Conservation (phyloP, 1,140 invertebrate species). For the Drosophila santomea region DNA sequence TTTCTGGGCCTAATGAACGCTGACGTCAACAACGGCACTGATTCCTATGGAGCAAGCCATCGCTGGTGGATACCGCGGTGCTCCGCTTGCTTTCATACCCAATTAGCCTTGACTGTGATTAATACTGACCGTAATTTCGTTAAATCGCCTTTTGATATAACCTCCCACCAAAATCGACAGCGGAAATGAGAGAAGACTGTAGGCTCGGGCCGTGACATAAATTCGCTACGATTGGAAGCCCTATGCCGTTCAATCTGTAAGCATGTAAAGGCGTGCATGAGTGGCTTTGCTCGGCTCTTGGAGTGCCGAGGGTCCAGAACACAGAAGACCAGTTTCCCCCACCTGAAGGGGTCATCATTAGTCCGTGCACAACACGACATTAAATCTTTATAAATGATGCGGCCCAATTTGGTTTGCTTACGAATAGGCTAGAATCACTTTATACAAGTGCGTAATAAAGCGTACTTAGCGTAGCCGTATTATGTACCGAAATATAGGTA, state of each 20-base stretch:
- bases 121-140: constrained; percentile 81
- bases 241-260: constrained; percentile 11
- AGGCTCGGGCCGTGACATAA: constrained; percentile 49
- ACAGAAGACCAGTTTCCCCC: constrained; percentile 8
- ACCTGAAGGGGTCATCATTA: constrained; percentile 34
- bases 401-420: constrained; percentile 33
- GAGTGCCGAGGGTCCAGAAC: constrained; percentile 10
- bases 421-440: not conserved
- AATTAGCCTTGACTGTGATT: constrained; percentile 80
- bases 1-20: constrained; percentile 61
- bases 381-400: constrained; percentile 54
- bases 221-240: constrained; percentile 47
- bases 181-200: constrained; percentile 1
- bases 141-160: constrained; percentile 77
- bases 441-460: not conserved
- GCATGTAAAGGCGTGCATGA: constrained; percentile 4
- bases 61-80: constrained; percentile 3
- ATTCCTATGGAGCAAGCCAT: constrained; percentile 29
- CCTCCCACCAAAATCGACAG: constrained; percentile 20
- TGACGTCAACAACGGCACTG: constrained; percentile 61
- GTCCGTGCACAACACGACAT: constrained; percentile 37
- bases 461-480: not conserved
- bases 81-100: constrained; percentile 74
- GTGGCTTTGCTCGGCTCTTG: constrained; percentile 1
- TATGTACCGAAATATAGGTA: too few relatives aligned